These are phyloP conservation scores for Hylomyscus alleni DNA, from an alignment of 2,797 vertebrate species.

Conservation along the genomic window DNA sequence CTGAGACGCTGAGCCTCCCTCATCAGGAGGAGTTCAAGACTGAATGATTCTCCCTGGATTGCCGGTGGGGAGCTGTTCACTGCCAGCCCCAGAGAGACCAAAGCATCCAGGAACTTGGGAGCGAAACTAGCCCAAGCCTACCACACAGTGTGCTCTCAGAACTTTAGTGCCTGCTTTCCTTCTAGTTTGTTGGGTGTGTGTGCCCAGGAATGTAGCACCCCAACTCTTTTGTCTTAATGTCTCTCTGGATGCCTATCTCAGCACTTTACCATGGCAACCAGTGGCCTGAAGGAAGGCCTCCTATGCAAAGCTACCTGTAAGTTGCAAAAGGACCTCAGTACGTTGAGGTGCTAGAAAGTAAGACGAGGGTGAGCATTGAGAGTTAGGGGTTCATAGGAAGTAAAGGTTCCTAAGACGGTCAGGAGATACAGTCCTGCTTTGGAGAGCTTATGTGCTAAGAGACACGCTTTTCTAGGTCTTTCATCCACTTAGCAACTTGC, in stretches of 20 bases:
- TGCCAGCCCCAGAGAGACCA: not conserved
- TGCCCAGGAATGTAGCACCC: not conserved
- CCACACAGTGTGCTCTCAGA: not conserved
- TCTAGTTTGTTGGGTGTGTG: not conserved
- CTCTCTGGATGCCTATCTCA: not conserved
- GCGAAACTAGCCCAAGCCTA: not conserved
- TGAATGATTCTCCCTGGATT: not conserved
- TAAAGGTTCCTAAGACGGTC: not conserved
- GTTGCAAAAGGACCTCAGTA: accelerated
- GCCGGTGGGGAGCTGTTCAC: not conserved
- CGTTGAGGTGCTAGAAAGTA: not conserved
- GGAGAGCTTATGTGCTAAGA: not conserved
- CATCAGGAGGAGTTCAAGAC: not conserved
- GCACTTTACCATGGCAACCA: not conserved
- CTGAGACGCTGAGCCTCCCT: not conserved
- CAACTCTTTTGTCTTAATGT: not conserved
- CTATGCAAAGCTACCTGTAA: not conserved
- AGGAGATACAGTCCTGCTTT: not conserved
- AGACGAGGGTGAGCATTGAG: not conserved
- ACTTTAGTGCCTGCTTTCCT: not conserved
- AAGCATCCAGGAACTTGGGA: not conserved
- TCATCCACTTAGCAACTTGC: not conserved
- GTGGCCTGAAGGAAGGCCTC: not conserved
- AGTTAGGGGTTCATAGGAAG: not conserved
- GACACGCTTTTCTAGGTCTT: not conserved